A percentile compares a stretch with the other conserved stretches of the same genome.
Conservation (phyloP, 1,140 invertebrate genomes). For the Phocides pigmalion region DNA sequence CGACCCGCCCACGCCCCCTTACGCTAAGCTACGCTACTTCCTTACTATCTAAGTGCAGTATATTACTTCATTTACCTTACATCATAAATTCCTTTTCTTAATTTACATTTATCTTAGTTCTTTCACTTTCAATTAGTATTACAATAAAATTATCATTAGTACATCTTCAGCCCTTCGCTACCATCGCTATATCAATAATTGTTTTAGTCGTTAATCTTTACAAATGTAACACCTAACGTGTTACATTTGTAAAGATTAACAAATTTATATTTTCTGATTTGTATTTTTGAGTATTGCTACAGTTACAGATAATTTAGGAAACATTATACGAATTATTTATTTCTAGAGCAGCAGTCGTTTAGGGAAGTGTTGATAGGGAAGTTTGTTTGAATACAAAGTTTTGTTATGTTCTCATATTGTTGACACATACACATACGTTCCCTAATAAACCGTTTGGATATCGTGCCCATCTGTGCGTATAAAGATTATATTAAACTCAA, state of each 20-base stretch:
- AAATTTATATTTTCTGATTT: slow-evolving; percentile 17
- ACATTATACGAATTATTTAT: slow-evolving; percentile 14
- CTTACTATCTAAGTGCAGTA: slow-evolving; percentile 76
- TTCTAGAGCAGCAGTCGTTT: slow-evolving; percentile 19
- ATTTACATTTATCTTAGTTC: slow-evolving; percentile 41
- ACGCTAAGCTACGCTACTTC: slow-evolving; percentile 64
- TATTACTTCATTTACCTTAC: slow-evolving; percentile 54
- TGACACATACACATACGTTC: slow-evolving; percentile 1
- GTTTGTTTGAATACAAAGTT: neutral
- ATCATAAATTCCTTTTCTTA: slow-evolving; percentile 43
- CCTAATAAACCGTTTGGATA: slow-evolving; percentile 19
- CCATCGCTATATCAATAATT: slow-evolving; percentile 26
- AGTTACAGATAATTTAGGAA: slow-evolving; percentile 25
- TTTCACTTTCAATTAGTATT: neutral
- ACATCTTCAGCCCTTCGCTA: slow-evolving; percentile 13
- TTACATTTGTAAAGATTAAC: too few species aligned
- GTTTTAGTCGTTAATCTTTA: slow-evolving; percentile 9
- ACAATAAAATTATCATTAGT: slow-evolving; percentile 29
- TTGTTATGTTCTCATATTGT: slow-evolving; percentile 5
- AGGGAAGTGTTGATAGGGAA: slow-evolving; percentile 3
- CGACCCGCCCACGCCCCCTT: slow-evolving; percentile 48
- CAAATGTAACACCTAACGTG: neutral
- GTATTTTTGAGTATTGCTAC: slow-evolving; percentile 13
- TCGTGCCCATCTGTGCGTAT: neutral
- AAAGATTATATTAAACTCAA: too few species aligned